phyloP scores from a whole-genome alignment of 2,113 vertebrate species.

The Nyctereutes procyonoides region DNA sequence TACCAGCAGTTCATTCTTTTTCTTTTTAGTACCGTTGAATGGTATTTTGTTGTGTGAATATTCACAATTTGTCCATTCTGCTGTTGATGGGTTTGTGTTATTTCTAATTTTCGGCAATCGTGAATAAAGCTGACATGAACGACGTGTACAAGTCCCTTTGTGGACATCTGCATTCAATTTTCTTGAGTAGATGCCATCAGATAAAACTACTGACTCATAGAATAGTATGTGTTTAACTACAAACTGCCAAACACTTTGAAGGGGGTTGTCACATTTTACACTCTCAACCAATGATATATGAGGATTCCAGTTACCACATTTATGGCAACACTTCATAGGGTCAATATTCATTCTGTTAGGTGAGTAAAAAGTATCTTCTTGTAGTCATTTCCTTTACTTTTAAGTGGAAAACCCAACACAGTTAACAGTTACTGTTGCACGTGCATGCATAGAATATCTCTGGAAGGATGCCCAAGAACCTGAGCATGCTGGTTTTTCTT shows the following conservation, averaged over 20 bases:
- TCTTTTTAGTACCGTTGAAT: neutral
- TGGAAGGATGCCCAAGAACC: neutral
- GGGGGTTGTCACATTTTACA: neutral
- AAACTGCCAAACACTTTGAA: neutral
- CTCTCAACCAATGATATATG: neutral
- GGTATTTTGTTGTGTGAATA: neutral
- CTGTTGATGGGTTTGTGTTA: neutral
- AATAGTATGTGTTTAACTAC: neutral
- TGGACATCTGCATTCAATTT: constrained; percentile 14
- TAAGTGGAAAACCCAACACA: neutral
- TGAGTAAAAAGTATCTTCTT: neutral
- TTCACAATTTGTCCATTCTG: neutral
- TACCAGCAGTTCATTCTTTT: neutral
- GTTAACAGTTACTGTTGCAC: neutral
- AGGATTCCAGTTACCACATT: neutral
- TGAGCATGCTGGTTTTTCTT: neutral
- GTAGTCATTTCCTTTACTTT: neutral
- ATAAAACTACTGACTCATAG: neutral
- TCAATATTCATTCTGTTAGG: neutral
- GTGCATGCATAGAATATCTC: neutral
- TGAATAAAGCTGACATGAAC: neutral
- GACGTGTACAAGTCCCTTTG: neutral
- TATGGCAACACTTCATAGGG: neutral
- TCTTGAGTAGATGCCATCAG: neutral
- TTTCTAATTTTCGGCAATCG: neutral